Evolutionary conservation across 30 jellyfish, hydroid and myxozoan species (phyloP).

Genomic region (Hydra vulgaris): DNA sequence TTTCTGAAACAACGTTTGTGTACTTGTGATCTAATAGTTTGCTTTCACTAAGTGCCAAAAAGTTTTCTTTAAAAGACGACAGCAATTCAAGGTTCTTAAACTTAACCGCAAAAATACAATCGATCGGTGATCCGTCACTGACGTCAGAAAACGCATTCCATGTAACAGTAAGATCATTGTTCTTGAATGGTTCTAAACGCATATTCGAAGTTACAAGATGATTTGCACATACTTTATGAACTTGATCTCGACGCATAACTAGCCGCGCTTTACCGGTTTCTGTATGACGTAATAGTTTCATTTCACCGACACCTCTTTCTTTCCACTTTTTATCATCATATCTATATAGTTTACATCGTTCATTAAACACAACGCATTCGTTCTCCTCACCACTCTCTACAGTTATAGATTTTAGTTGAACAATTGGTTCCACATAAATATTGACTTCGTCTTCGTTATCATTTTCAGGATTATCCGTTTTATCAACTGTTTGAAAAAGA

Average conservation of each 20-base stretch:
- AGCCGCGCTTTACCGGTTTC: slow-evolving; percentile 29
- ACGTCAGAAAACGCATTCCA: slow-evolving; percentile 73
- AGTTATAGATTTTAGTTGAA: slow-evolving; percentile 44
- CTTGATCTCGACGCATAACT: slow-evolving; percentile 79
- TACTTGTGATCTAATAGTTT: background rate
- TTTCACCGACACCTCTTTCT: slow-evolving; percentile 71
- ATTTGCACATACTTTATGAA: slow-evolving; percentile 67
- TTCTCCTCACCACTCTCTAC: slow-evolving; percentile 69
- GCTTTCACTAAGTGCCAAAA: background rate
- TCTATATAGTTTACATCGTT: slow-evolving; percentile 51
- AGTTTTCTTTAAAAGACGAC: slow-evolving; percentile 25
- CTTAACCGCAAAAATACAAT: slow-evolving; percentile 61
- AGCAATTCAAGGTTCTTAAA: slow-evolving; percentile 35
- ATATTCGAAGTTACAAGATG: slow-evolving; percentile 45
- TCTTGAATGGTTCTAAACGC: slow-evolving; percentile 35
- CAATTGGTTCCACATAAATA: slow-evolving; percentile 54
- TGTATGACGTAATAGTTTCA: slow-evolving; percentile 40
- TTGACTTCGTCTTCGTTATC: slow-evolving; percentile 25
- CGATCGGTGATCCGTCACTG: slow-evolving; percentile 57
- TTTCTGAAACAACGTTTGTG: background rate
- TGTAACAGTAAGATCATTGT: slow-evolving; percentile 40
- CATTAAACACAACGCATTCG: slow-evolving; percentile 46
- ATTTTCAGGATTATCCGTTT: background rate
- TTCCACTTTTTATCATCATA: slow-evolving; percentile 59
- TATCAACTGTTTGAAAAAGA: slow-evolving; percentile 16